Evolutionary conservation across 2,113 vertebrate genomes (phyloP), one percentile per base, ranked within the genome.

Genomic region (Acinonyx jubatus): DNA sequence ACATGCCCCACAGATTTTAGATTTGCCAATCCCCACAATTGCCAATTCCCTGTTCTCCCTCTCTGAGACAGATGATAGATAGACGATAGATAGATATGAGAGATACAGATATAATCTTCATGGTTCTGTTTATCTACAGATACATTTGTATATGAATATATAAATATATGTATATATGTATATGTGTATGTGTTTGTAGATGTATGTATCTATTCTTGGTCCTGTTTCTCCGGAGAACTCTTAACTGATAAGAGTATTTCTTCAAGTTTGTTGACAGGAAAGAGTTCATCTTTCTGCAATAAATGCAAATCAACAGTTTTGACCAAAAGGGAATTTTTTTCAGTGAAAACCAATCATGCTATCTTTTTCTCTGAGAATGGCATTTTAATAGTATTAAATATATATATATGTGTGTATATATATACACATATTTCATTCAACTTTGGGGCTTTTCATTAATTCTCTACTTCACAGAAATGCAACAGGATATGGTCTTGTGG

Each of bases 401-500:
- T 45, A 45, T 45, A 45, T 45, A 45, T 45, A 0, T 45, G 45
- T 45, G 45, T 8, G 8, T 45, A 0, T 45, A 0, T 45, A 0
- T 45, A 45, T 2, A 45, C 45, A 45, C 0, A 92, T 2, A 36
- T 3, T 11, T 63, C 61, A 65, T 81, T 98, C 96, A 83, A 29
- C 33, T 29, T 95, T 79, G 74, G 18, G 83, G 57, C 27, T 89
- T 97, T 95, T 82, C 8, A 69, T 96, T 78, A 76, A 86, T 96
- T 96, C 76, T 74, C 71, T 68, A 85, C 1, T 97, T 85, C 91
- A 86, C 9, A 31, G 81, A 71, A 41, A 84, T 91, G 78, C 65
- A 96, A 89, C 95, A 98, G 94, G 96, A 78, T 9, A 45, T 45
- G 57, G 57, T 61, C 57, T 61, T 97, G 96, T 93, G 97, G 91